phyloP scores from a whole-genome alignment of 2,113 vertebrate genomes.

The Atrichornis clamosus region DNA sequence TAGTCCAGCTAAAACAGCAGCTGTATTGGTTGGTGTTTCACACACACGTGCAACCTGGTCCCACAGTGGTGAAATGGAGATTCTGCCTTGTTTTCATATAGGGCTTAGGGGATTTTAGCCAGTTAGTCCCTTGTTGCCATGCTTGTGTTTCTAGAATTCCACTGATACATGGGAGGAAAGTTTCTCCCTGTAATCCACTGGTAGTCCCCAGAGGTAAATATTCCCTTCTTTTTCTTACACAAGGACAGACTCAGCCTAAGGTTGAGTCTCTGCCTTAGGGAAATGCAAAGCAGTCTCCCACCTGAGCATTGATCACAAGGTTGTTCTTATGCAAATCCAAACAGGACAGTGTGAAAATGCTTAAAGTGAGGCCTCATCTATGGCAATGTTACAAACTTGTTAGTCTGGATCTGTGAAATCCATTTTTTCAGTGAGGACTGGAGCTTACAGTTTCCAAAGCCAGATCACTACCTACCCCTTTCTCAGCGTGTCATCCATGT shows the following conservation, averaged over 20 bases:
- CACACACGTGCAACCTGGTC: accelerated
- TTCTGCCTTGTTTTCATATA: not conserved
- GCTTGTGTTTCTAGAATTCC: not conserved
- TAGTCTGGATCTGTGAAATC: not conserved
- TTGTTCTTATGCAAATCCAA: not conserved
- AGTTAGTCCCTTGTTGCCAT: not conserved
- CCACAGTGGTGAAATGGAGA: not conserved
- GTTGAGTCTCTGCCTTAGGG: not conserved
- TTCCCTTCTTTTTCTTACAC: not conserved
- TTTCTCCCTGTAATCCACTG: not conserved
- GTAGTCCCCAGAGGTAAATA: not conserved
- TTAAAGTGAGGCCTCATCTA: not conserved
- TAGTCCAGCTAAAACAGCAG: not conserved
- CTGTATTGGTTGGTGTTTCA: not conserved
- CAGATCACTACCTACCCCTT: not conserved
- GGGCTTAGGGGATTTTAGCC: not conserved
- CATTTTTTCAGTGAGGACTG: not conserved
- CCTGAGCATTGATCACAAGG: not conserved
- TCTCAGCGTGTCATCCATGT: not conserved
- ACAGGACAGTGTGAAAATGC: not conserved
- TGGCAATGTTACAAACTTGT: not conserved
- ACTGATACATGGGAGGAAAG: not conserved
- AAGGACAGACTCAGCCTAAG: not conserved
- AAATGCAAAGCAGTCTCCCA: not conserved
- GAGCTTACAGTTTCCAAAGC: not conserved